phyloP scores from a whole-genome alignment of 1,140 invertebrate species.

The Asbolus verrucosus region DNA sequence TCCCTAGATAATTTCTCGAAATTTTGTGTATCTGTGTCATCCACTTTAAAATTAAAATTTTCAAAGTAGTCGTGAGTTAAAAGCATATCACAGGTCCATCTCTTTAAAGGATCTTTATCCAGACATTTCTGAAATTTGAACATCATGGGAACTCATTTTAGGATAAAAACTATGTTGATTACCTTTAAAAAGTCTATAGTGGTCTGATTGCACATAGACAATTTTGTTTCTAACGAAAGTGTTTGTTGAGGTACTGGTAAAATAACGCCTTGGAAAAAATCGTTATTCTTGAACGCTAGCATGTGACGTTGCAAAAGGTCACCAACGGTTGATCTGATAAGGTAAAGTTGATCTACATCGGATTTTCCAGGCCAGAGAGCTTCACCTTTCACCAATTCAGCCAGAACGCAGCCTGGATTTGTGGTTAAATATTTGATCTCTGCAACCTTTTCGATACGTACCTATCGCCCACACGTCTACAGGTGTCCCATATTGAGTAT shows the following conservation, averaged over 20 bases:
- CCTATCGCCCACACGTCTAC: constrained; percentile 98
- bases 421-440: neutral
- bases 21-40: constrained; percentile 77
- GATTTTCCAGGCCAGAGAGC: constrained; percentile 98
- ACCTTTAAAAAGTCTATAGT: constrained; percentile 90
- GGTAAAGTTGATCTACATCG: constrained; percentile 97
- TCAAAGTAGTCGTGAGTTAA: constrained; percentile 90
- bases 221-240: constrained; percentile 83
- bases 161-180: constrained; percentile 49
- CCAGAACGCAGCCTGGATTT: constrained; percentile 88
- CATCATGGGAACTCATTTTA: constrained; percentile 1
- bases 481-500: constrained; percentile 95
- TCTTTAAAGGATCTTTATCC: constrained; percentile 91
- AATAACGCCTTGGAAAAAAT: constrained; percentile 93
- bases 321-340: constrained; percentile 91
- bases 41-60: constrained; percentile 82
- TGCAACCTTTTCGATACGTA: constrained; percentile 55
- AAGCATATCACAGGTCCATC: constrained; percentile 92
- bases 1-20: constrained; percentile 76
- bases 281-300: constrained; percentile 94
- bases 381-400: constrained; percentile 95
- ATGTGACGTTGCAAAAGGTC: constrained; percentile 94
- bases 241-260: constrained; percentile 90
- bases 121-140: constrained; percentile 82
- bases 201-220: constrained; percentile 77